Conservation (phyloP, 2,888 invertebrate genomes). For the Embidobia sp. region DNA sequence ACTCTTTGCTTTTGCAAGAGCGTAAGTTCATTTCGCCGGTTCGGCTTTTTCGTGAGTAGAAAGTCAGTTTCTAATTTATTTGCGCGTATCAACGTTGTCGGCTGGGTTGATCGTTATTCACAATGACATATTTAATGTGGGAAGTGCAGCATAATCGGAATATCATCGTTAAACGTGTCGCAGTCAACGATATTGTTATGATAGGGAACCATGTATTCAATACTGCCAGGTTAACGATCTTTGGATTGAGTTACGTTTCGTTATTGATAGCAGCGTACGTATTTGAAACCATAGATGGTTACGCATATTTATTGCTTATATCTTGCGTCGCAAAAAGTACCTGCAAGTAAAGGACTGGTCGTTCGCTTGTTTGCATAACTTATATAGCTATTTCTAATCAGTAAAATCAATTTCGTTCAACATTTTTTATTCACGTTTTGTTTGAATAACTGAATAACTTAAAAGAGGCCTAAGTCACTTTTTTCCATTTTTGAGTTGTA, state of each 20-base stretch:
- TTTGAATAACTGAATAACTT: too few species aligned
- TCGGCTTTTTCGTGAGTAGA: constrained; percentile 41
- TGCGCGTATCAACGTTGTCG: constrained; percentile 17
- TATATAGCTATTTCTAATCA: constrained; percentile 18
- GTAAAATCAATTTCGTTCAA: not conserved
- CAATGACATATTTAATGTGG: constrained; percentile 48
- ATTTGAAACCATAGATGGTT: constrained; percentile 58
- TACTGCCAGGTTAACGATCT: constrained; percentile 47
- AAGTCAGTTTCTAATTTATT: constrained; percentile 49
- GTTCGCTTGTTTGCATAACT: constrained; percentile 12
- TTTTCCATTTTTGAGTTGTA: too few species aligned
- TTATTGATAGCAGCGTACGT: constrained; percentile 45
- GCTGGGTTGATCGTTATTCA: constrained; percentile 40
- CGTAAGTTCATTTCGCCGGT: constrained; percentile 13
- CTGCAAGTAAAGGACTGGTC: constrained; percentile 28
- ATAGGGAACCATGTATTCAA: constrained; percentile 40
- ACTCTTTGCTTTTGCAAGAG: too few species aligned
- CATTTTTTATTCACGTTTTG: too few species aligned
- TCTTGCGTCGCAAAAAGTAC: constrained; percentile 25
- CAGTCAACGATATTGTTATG: constrained; percentile 39
- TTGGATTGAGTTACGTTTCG: constrained; percentile 59
- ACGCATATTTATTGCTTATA: constrained; percentile 50
- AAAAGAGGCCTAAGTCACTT: too few species aligned
- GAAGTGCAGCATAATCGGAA: constrained; percentile 32
- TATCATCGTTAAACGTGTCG: constrained; percentile 31